These are phyloP conservation scores for Dasypogon diadema DNA, from an alignment of 2,888 invertebrate species.

Conservation along the genomic window DNA sequence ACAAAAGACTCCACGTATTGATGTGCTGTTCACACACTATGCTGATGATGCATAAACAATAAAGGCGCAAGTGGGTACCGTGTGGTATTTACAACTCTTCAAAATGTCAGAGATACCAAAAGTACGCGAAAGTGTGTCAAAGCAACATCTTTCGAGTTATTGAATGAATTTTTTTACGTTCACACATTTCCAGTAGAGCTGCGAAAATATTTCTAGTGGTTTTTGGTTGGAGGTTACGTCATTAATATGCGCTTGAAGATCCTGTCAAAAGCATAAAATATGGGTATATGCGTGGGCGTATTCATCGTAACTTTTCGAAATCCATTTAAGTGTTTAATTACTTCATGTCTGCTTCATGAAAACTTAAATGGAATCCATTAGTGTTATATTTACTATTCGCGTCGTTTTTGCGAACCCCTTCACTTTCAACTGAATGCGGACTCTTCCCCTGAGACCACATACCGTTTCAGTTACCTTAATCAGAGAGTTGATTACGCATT, in stretches of 20 bases:
- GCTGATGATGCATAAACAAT: background rate
- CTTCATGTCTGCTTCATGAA: too few species aligned
- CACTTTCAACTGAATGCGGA: background rate
- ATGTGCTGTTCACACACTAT: too few species aligned
- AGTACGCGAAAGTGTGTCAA: slow-evolving; percentile 1
- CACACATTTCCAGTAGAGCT: background rate
- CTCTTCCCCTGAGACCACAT: background rate
- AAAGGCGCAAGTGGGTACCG: background rate
- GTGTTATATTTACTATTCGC: too few species aligned
- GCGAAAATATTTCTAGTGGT: too few species aligned
- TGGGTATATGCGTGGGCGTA: background rate
- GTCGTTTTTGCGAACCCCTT: too few species aligned
- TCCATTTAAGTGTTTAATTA: too few species aligned
- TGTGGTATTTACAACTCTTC: background rate
- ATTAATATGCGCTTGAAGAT: background rate
- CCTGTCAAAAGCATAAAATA: background rate
- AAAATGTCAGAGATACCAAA: background rate
- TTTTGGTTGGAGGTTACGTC: too few species aligned
- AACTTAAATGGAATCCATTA: too few species aligned
- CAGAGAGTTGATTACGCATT: background rate
- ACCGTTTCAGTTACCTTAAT: too few species aligned
- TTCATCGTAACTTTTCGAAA: background rate
- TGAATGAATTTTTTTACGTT: background rate
- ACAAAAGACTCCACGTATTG: too few species aligned
- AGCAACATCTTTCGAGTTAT: background rate